Evolutionary conservation across 2,888 invertebrate genomes (phyloP).

Genomic region (Furcula furcula): DNA sequence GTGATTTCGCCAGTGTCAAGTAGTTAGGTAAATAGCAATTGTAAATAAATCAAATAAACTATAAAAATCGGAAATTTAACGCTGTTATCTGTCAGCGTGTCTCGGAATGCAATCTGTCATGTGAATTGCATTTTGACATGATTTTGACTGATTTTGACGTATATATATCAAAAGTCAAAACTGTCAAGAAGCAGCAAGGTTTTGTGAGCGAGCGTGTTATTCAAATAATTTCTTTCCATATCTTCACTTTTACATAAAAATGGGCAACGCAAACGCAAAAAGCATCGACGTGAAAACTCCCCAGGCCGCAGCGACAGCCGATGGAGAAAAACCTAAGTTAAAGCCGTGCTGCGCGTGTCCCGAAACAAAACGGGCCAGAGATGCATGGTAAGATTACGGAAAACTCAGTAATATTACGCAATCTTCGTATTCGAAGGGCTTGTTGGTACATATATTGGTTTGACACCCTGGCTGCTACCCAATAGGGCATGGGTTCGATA

Average conservation of each 20-base stretch:
- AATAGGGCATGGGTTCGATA: too few species aligned
- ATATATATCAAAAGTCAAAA: not conserved
- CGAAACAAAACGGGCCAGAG: conserved; percentile 94
- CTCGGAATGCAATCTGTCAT: too few species aligned
- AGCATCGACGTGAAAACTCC: conserved; percentile 58
- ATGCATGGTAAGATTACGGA: conserved; percentile 89
- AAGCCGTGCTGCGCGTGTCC: conserved; percentile 99
- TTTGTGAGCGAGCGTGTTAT: conserved; percentile 4
- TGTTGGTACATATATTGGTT: too few species aligned
- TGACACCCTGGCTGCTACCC: too few species aligned
- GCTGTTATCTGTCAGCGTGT: too few species aligned
- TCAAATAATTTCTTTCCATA: not conserved
- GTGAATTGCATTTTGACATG: too few species aligned
- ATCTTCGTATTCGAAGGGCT: too few species aligned
- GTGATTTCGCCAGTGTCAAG: too few species aligned
- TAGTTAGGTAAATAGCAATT: too few species aligned
- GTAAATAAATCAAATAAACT: too few species aligned
- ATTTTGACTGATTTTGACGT: not conserved
- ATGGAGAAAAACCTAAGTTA: conserved; percentile 86
- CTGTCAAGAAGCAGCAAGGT: conserved; percentile 6
- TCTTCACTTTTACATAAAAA: conserved; percentile 23
- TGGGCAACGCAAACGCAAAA: conserved; percentile 75
- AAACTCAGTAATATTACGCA: conserved; percentile 78
- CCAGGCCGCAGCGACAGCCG: conserved; percentile 49
- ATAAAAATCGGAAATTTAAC: too few species aligned